phyloP scores from a whole-genome alignment of 2,113 vertebrate species.

The Ictidomys tridecemlineatus region DNA sequence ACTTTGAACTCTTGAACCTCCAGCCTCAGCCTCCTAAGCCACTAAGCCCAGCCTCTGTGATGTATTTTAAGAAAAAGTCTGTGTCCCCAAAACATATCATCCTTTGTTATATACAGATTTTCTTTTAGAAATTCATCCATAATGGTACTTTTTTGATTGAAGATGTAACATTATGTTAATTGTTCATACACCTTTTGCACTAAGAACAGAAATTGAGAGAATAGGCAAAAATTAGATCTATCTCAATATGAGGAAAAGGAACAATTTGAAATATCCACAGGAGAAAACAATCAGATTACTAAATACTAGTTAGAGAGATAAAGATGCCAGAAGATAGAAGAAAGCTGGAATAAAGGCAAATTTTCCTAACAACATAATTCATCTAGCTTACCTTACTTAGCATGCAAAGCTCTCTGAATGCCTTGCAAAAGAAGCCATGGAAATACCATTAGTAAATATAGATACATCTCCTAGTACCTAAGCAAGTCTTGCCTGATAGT shows the following conservation, averaged over 20 bases:
- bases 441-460: slow-evolving; percentile 10
- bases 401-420: neutral
- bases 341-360: slow-evolving; percentile 4
- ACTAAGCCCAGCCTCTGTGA: neutral
- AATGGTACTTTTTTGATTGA: neutral
- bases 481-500: neutral
- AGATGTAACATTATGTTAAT: neutral
- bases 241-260: slow-evolving; percentile 12
- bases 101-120: neutral
- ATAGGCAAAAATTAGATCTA: neutral
- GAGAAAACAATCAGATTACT: neutral
- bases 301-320: slow-evolving; percentile 1
- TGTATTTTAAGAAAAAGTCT: slow-evolving; percentile 11
- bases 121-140: neutral
- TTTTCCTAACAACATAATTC: slow-evolving; percentile 28
- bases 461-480: neutral
- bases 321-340: neutral
- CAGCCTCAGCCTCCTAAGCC: too few relatives aligned
- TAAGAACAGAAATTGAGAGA: neutral
- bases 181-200: neutral
- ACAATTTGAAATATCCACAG: neutral
- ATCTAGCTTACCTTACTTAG: neutral
- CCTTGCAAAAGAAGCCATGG: neutral
- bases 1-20: too few relatives aligned
- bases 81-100: neutral